Evolutionary conservation across 2,888 invertebrate species (phyloP).

Genomic region (Phyllotreta cruciferae): DNA sequence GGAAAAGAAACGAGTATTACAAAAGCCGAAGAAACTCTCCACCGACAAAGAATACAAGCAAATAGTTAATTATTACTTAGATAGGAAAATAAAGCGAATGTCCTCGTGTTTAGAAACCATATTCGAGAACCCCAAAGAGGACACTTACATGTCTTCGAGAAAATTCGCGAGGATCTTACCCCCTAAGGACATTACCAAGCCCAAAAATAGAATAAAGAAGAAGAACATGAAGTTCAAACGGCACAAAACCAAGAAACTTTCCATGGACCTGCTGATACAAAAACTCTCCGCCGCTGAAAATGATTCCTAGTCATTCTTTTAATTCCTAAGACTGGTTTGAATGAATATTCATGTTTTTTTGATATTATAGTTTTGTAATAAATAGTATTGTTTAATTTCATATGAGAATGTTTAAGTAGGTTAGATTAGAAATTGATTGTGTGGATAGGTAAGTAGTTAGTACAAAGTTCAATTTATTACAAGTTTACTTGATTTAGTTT

Average conservation of each 20-base stretch:
- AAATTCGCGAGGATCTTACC: not conserved
- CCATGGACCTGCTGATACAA: conserved; percentile 12
- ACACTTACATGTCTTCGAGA: conserved; percentile 2
- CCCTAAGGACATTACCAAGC: not conserved
- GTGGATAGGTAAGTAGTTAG: too few relatives aligned
- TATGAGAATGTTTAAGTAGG: too few relatives aligned
- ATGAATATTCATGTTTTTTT: too few relatives aligned
- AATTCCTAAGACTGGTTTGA: too few relatives aligned
- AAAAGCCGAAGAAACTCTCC: conserved; percentile 3
- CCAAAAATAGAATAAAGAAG: not conserved
- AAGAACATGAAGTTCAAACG: conserved; percentile 9
- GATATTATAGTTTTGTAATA: too few relatives aligned
- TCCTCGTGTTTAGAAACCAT: conserved; percentile 19
- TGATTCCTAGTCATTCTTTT: too few relatives aligned
- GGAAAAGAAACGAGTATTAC: conserved; percentile 1
- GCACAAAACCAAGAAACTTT: not conserved
- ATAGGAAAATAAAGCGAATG: conserved; percentile 19
- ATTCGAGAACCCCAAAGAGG: conserved; percentile 17
- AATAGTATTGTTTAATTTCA: too few relatives aligned
- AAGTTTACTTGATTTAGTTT: too few relatives aligned
- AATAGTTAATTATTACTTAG: conserved; percentile 23
- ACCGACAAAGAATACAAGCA: not conserved
- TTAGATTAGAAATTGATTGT: too few relatives aligned
- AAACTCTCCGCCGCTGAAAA: not conserved
- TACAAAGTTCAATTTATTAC: too few relatives aligned